Evolutionary conservation across 2,888 invertebrate species (phyloP).

Genomic region (Drosophila stalkeri): DNA sequence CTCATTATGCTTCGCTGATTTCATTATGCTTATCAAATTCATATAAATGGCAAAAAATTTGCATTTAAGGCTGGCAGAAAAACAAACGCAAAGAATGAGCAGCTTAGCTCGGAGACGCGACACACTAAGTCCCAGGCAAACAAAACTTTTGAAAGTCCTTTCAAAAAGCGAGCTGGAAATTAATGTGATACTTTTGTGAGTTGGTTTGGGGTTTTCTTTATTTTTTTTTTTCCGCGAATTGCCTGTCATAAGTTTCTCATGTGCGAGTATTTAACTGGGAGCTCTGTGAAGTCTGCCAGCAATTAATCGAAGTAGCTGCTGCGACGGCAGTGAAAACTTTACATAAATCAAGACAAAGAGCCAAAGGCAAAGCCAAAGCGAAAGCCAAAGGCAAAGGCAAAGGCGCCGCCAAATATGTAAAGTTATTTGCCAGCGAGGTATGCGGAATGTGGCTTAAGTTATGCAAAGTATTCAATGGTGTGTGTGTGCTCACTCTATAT

Average conservation of each 20-base stretch:
- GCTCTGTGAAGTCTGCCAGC: slow-evolving; percentile 35
- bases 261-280: slow-evolving; percentile 32
- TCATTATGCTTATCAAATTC: slow-evolving; percentile 29
- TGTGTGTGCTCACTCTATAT: slow-evolving; percentile 1
- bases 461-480: slow-evolving; percentile 65
- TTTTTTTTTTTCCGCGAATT: slow-evolving; percentile 1
- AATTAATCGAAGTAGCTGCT: slow-evolving; percentile 73
- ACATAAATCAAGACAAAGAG: slow-evolving; percentile 72
- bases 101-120: slow-evolving; percentile 21
- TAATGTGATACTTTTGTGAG: slow-evolving; percentile 56
- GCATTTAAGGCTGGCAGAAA: slow-evolving; percentile 47
- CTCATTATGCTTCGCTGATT: slow-evolving; percentile 14
- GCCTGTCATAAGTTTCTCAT: slow-evolving; percentile 32
- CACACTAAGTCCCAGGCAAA: slow-evolving; percentile 57
- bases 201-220: not conserved
- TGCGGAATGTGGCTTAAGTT: slow-evolving; percentile 71
- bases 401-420: slow-evolving; percentile 72
- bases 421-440: slow-evolving; percentile 70
- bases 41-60: slow-evolving; percentile 44
- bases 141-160: slow-evolving; percentile 58
- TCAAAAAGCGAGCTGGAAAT: slow-evolving; percentile 52
- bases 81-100: not conserved
- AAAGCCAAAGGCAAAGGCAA: slow-evolving; percentile 23
- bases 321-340: slow-evolving; percentile 47
- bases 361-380: slow-evolving; percentile 38